These are phyloP conservation scores for Pogonocherus hispidulus DNA, from an alignment of 2,888 invertebrate genomes.

Conservation along the genomic window DNA sequence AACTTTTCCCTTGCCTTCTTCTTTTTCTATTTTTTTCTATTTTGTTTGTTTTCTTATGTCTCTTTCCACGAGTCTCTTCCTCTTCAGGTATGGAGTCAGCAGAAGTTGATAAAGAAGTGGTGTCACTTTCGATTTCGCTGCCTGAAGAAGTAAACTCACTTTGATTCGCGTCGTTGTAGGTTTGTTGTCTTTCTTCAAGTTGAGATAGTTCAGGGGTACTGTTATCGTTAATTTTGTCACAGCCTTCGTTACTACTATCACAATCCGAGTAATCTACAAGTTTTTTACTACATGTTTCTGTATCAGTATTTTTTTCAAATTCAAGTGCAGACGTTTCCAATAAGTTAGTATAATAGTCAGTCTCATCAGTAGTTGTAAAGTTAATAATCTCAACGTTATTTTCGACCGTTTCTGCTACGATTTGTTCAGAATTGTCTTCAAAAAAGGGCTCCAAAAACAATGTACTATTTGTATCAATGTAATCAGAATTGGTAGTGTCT, in stretches of 20 bases:
- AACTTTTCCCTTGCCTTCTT: slow-evolving; percentile 21
- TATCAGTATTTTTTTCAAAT: slow-evolving; percentile 19
- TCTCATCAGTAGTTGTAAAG: slow-evolving; percentile 11
- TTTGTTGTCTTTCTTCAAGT: slow-evolving; percentile 9
- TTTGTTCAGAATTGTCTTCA: not conserved
- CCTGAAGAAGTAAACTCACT: slow-evolving; percentile 7
- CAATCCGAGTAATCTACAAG: slow-evolving; percentile 28
- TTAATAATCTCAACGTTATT: not conserved
- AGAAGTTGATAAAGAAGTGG: slow-evolving; percentile 1
- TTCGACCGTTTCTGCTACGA: not conserved
- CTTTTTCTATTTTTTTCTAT: slow-evolving; percentile 24
- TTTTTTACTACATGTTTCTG: slow-evolving; percentile 24
- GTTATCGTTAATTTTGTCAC: slow-evolving; percentile 25
- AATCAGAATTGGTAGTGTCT: slow-evolving; percentile 4
- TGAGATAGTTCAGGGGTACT: slow-evolving; percentile 9
- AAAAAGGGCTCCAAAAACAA: not conserved
- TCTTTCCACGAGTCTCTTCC: slow-evolving; percentile 21
- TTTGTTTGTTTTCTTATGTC: slow-evolving; percentile 22
- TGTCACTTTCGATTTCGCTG: slow-evolving; percentile 2
- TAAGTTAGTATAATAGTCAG: slow-evolving; percentile 4
- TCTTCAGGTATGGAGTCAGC: slow-evolving; percentile 9
- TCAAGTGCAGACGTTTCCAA: slow-evolving; percentile 12
- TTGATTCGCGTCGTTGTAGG: slow-evolving; percentile 11
- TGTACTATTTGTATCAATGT: not conserved
- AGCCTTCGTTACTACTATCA: slow-evolving; percentile 19